These are phyloP conservation scores for Heliocidaris erythrogramma DNA, from an alignment of 35 echinoderm and acorn worm genomes.

Conservation along the genomic window DNA sequence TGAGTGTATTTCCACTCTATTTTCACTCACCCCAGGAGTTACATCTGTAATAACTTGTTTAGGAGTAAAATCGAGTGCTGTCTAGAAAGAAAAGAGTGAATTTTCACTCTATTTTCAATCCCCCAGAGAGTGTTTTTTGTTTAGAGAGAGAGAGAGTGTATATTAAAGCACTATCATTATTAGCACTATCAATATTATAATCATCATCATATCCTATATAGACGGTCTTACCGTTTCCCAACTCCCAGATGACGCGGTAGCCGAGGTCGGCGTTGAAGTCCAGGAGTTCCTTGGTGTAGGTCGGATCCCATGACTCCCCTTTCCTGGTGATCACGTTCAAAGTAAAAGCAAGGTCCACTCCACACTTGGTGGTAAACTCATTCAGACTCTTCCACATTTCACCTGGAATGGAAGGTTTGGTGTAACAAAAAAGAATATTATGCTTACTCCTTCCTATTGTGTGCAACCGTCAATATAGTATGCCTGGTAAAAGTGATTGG, in stretches of 20 bases:
- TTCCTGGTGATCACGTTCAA: background rate
- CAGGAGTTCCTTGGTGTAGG: slow-evolving; percentile 20
- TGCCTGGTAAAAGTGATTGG: too few species aligned
- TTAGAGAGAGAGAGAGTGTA: too few species aligned
- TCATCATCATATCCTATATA: background rate
- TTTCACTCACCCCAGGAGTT: too few species aligned
- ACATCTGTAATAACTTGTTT: too few species aligned
- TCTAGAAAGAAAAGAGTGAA: too few species aligned
- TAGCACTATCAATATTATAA: background rate
- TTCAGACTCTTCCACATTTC: background rate
- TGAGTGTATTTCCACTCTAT: too few species aligned
- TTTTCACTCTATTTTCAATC: too few species aligned
- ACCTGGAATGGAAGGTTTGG: background rate
- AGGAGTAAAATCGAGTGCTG: too few species aligned
- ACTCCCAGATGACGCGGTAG: slow-evolving; percentile 8
- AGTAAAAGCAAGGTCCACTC: background rate
- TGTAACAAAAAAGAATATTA: too few species aligned
- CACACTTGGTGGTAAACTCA: background rate
- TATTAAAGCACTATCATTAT: background rate
- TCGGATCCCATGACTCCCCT: background rate
- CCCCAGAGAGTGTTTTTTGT: too few species aligned
- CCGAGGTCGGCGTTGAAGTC: slow-evolving; percentile 14
- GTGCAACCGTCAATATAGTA: too few species aligned
- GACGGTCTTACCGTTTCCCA: slow-evolving; percentile 16
- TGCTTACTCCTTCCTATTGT: too few species aligned